Conservation (phyloP, 1,140 invertebrate species). For the Philaenus spumarius region DNA sequence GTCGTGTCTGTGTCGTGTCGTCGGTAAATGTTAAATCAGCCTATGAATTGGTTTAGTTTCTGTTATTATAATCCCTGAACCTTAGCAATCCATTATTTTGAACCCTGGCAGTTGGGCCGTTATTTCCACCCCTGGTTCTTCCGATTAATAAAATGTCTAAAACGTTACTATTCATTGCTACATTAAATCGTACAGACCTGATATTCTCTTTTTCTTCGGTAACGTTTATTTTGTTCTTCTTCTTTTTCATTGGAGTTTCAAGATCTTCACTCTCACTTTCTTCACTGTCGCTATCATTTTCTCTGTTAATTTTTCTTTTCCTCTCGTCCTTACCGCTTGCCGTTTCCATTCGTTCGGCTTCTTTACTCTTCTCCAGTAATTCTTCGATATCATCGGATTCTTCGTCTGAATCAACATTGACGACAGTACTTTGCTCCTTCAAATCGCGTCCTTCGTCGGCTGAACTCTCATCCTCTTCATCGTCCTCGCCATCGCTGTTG, state of each 20-base stretch:
- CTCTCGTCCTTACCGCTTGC: conserved; percentile 27
- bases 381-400: conserved; percentile 27
- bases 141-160: too few species aligned
- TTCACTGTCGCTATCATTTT: conserved; percentile 37
- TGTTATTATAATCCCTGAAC: too few species aligned
- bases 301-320: conserved; percentile 1
- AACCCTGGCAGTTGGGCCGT: too few species aligned
- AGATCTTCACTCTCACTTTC: conserved; percentile 37
- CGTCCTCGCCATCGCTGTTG: conserved; percentile 17
- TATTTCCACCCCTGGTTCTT: too few species aligned
- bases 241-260: conserved; percentile 10
- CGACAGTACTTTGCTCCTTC: conserved; percentile 11
- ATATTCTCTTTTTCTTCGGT: conserved; percentile 25
- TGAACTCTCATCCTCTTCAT: conserved; percentile 25
- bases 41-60: too few species aligned
- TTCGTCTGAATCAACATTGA: conserved; percentile 7
- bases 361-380: conserved; percentile 16
- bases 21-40: too few species aligned
- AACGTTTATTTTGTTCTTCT: conserved; percentile 26
- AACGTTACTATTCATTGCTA: too few species aligned
- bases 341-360: conserved; percentile 17
- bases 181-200: not conserved
- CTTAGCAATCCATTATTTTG: too few species aligned
- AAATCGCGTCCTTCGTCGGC: conserved; percentile 12
- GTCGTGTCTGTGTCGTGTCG: too few species aligned